These are phyloP conservation scores for Prosopocoilus inquinatus DNA, from an alignment of 2,888 invertebrate genomes.

Conservation along the genomic window DNA sequence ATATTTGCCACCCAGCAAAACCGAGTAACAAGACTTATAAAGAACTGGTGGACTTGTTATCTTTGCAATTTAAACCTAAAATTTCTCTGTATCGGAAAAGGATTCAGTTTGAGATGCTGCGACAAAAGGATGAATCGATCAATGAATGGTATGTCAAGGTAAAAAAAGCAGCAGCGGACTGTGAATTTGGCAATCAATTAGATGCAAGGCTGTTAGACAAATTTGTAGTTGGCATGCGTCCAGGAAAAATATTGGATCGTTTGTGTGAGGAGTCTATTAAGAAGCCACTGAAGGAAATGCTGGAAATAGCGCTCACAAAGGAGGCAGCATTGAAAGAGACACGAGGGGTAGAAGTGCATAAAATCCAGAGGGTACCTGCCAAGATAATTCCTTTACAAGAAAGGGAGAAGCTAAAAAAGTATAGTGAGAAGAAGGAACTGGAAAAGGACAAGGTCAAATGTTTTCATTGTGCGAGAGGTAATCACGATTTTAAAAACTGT, in stretches of 20 bases:
- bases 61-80: constrained; percentile 5
- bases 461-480: constrained; percentile 24
- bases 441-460: not conserved
- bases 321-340: not conserved
- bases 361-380: no score
- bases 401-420: no score
- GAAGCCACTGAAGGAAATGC: not conserved
- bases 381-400: no score
- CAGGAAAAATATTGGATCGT: not conserved
- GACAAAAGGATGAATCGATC: not conserved
- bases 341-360: no score
- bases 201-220: constrained; percentile 2
- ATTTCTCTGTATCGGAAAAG: constrained; percentile 5
- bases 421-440: constrained; percentile 6
- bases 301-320: not conserved
- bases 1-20: constrained; percentile 24
- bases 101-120: constrained; percentile 4
- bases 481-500: constrained; percentile 24
- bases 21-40: constrained; percentile 22
- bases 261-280: not conserved
- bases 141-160: no score
- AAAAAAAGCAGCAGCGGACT: not conserved
- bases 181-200: constrained; percentile 5
- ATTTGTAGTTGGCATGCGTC: constrained; percentile 6
- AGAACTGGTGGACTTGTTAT: constrained; percentile 16